Base-by-base conservation (phyloP, 2,888 invertebrate species). In the Spisula solida region DNA sequence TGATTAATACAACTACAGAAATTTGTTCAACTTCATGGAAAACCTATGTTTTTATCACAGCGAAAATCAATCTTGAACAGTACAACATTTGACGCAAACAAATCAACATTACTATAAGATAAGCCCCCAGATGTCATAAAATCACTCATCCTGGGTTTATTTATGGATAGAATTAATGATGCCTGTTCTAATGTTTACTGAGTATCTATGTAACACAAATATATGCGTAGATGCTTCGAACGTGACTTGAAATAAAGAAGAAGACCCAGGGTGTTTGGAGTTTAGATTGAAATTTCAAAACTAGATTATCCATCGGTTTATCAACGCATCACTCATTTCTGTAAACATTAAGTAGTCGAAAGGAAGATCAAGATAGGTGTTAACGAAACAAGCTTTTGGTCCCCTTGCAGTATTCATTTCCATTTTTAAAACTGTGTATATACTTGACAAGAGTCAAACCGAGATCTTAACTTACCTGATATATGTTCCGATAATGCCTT, bases 151-250 rank as follows among this genome's bases (percentile, higher is more conserved):
- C 25, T 66, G 25, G 12, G 60, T 66, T 66, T 66, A 66, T 66
- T 66, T 66, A 66, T 66, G 60, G 60, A 66, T 25, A n/a, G 60
- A 66, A 66, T 66, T 25, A 66, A 66, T 66, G 60, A 66, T 25
- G 6, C 60, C 5, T 66, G n/a, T 60, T 66, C 25, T 20, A 66
- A 66, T 66, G 10, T n/a, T 66, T 8, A 18, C 18, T 6, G n/a
- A 41, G 41, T 51, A 51, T 51, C 12, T 51, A 51, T 51, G 51
- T 51, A 14, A 60, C 4, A 60, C 14, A 60, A 18, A 60, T n/a
- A 60, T 60, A 14, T 5, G 20, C 14, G 60, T 20, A 60, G 60
- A n/a, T 14, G n/a, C 6, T 25, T 10, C 25, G 10, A 25, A 25
- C 8, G 10, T 25, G 6, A 66, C 60, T 25, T 66, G 0, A 25